These are phyloP conservation scores for Chromobotia macracanthus DNA, from an alignment of 2,797 vertebrate genomes.

Conservation along the genomic window DNA sequence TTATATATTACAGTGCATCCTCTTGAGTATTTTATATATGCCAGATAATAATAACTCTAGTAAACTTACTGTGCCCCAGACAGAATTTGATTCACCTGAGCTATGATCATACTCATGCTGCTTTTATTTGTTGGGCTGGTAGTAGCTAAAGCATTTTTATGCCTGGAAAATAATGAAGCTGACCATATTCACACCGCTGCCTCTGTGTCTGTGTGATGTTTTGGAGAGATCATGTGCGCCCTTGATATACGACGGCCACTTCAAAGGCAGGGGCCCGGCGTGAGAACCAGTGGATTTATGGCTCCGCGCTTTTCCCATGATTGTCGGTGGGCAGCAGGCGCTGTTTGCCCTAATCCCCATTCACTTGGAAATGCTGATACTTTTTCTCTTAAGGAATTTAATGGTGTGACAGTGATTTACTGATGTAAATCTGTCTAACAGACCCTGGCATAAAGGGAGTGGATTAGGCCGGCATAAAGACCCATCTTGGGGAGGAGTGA, in stretches of 20 bases:
- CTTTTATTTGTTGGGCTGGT: slow-evolving; percentile 13
- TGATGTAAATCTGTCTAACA: slow-evolving; percentile 75
- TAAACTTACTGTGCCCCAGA: not conserved
- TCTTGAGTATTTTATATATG: not conserved
- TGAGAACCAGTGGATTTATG: slow-evolving; percentile 81
- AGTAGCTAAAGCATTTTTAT: slow-evolving; percentile 29
- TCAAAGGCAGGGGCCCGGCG: slow-evolving; percentile 75
- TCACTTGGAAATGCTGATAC: slow-evolving; percentile 76
- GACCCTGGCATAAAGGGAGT: slow-evolving; percentile 64
- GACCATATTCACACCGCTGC: slow-evolving; percentile 30
- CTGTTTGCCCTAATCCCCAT: slow-evolving; percentile 76
- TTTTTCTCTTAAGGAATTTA: slow-evolving; percentile 75
- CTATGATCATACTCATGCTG: slow-evolving; percentile 2
- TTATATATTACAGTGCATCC: too few species aligned
- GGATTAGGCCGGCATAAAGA: slow-evolving; percentile 63
- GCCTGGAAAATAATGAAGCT: slow-evolving; percentile 19
- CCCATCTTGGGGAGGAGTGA: slow-evolving; percentile 60
- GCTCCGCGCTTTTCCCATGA: slow-evolving; percentile 76
- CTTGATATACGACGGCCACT: slow-evolving; percentile 73
- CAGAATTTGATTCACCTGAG: not conserved
- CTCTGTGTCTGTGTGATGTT: slow-evolving; percentile 47
- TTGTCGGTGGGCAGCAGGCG: slow-evolving; percentile 72
- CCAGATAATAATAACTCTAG: not conserved
- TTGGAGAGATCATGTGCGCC: slow-evolving; percentile 65
- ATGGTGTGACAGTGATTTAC: slow-evolving; percentile 76